Evolutionary conservation across 1,140 invertebrate species (phyloP), one percentile per base, ranked within the genome.

Genomic region (Procambarus clarkii): DNA sequence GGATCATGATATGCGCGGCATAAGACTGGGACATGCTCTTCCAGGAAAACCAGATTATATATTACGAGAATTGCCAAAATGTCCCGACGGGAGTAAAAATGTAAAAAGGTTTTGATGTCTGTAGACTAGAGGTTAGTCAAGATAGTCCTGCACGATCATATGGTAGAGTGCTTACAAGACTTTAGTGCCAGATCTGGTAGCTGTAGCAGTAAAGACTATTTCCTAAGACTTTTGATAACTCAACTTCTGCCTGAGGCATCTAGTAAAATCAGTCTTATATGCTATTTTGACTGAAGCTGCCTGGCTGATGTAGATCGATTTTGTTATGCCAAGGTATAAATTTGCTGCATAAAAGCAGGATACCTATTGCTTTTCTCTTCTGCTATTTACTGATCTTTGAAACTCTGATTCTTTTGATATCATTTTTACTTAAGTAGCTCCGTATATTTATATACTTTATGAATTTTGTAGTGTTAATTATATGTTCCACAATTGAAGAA

Each of bases 21-120:
- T 89, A 89, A 89, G 79, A 76, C 80, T 89, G 64, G 87, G 80
- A 48, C 87, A 83, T 58, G 80, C 60, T 18, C 87, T 89, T 74
- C 87, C 87, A 83, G 87, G 87, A 46, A 89, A 89, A 89, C 87
- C 87, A 48, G 87, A 89, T 89, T 89, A 89, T 89, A 74, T 89
- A 45, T 82, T 89, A 82, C 64, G 44, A 82, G 87, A 89, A 50
- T 50, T 82, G 79, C 87, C 87, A 82, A 86, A 89, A 76, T 89
- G 79, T 79, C 87, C 87, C 50, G 64, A 89, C 74, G 76, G 87
- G 86, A 80, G 58, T 50, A 82, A 71, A 81, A 15, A 82, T 81
- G 46, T 82, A 54, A 50, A 54, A 15, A 74, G 46, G 80, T 89
- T 76, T 82, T 82, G 58, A 89, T 89, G 69, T 76, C 54, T 81